phyloP scores from a whole-genome alignment of 2,888 invertebrate genomes.

The Drosophila mimica region DNA sequence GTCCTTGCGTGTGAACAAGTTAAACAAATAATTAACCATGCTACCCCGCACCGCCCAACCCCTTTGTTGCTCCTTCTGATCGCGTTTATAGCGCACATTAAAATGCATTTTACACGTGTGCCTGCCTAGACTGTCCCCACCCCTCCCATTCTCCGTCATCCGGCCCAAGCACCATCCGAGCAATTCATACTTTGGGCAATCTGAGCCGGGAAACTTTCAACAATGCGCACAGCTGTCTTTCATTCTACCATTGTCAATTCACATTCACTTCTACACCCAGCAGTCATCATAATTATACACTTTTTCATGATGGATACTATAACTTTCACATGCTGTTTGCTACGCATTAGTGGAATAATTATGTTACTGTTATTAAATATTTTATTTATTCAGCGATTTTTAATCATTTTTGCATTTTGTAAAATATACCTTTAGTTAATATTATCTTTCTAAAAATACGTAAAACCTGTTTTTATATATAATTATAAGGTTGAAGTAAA shows the following conservation, averaged over 20 bases:
- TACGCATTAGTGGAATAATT: background rate
- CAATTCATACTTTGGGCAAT: conserved; percentile 48
- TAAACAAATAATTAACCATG: conserved; percentile 81
- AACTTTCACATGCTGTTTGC: background rate
- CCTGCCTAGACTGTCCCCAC: conserved; percentile 7
- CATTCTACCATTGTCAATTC: conserved; percentile 39
- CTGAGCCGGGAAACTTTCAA: conserved; percentile 83
- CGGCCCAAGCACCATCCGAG: background rate
- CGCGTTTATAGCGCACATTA: conserved; percentile 77
- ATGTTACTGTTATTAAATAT: background rate
- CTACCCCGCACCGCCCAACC: background rate
- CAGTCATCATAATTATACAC: conserved; percentile 61
- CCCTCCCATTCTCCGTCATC: background rate
- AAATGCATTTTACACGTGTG: conserved; percentile 75
- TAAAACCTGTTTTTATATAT: background rate
- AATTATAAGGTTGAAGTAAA: background rate
- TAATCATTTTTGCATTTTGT: background rate
- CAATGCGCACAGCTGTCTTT: conserved; percentile 82
- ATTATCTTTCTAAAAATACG: background rate
- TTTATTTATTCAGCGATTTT: background rate
- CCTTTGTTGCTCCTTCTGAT: conserved; percentile 27
- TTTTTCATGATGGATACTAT: background rate
- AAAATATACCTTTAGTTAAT: background rate
- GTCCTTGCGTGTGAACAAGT: conserved; percentile 64
- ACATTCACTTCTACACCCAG: background rate